These are phyloP conservation scores for Formica aserva DNA, from an alignment of 2,888 invertebrate species.

Conservation along the genomic window DNA sequence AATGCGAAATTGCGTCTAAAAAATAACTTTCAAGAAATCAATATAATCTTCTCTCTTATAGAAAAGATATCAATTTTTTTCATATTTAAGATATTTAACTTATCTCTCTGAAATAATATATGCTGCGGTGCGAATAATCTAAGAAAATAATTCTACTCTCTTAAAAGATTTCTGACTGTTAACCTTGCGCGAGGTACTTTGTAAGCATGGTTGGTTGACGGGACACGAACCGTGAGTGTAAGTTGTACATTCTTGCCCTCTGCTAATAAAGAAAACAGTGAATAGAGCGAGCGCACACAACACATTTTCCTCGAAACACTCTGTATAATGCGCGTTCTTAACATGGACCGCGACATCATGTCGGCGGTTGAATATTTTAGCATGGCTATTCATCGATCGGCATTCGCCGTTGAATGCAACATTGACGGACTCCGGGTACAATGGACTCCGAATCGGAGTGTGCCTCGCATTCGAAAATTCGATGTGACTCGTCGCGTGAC, in stretches of 20 bases:
- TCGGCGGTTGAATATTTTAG: constrained; percentile 42
- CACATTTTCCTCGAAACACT: constrained; percentile 39
- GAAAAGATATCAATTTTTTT: not conserved
- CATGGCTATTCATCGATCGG: constrained; percentile 43
- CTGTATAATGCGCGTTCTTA: constrained; percentile 33
- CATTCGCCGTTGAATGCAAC: constrained; percentile 15
- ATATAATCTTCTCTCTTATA: not conserved
- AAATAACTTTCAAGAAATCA: not conserved
- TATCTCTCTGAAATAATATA: not conserved
- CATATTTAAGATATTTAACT: not conserved
- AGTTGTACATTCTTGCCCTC: constrained; percentile 19
- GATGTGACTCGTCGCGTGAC: constrained; percentile 35
- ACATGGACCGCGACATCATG: constrained; percentile 20
- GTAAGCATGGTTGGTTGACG: not conserved
- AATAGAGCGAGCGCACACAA: constrained; percentile 18
- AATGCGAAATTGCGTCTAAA: not conserved
- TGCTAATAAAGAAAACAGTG: constrained; percentile 28
- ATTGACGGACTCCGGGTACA: constrained; percentile 18
- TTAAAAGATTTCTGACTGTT: constrained; percentile 6
- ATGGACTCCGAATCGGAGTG: constrained; percentile 21
- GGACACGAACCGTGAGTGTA: not conserved
- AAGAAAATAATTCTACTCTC: not conserved
- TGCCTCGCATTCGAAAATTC: constrained; percentile 43
- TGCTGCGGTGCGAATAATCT: not conserved
- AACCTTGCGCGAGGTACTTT: not conserved